Evolutionary conservation across 2,888 invertebrate genomes (phyloP).

Genomic region (Automeris io): DNA sequence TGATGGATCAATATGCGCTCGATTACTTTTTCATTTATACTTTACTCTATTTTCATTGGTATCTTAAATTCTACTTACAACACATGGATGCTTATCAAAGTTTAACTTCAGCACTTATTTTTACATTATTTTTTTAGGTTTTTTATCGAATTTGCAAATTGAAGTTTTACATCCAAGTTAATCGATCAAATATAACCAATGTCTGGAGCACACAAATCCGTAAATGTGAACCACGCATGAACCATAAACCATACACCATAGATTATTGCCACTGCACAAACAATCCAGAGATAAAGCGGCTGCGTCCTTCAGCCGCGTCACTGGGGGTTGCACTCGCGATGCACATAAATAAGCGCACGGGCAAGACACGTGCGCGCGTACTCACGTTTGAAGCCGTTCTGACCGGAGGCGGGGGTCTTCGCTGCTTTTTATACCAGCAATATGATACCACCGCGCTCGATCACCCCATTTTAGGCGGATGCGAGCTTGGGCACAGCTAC

Average conservation of each 20-base stretch:
- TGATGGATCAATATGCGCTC: conserved; percentile 49
- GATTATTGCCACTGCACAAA: conserved; percentile 54
- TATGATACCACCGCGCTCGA: conserved; percentile 80
- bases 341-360: conserved; percentile 40
- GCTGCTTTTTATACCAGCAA: conserved; percentile 89
- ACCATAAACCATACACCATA: conserved; percentile 47
- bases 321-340: conserved; percentile 23
- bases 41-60: conserved; percentile 18
- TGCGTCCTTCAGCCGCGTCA: conserved; percentile 45
- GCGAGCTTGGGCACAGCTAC: conserved; percentile 55
- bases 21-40: conserved; percentile 27
- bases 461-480: conserved; percentile 77
- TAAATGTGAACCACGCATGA: conserved; percentile 12
- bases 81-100: neutral
- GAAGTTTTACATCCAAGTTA: no score
- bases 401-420: conserved; percentile 85
- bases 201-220: neutral
- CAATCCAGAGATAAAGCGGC: conserved; percentile 61
- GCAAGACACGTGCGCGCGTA: conserved; percentile 65
- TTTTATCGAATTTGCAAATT: no score
- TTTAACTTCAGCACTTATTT: neutral
- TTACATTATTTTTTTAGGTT: no score
- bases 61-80: conserved; percentile 12
- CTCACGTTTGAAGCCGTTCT: conserved; percentile 99
- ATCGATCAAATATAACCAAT: no score